phyloP scores from a whole-genome alignment of 2,113 vertebrate genomes.

The Carassius gibelio region DNA sequence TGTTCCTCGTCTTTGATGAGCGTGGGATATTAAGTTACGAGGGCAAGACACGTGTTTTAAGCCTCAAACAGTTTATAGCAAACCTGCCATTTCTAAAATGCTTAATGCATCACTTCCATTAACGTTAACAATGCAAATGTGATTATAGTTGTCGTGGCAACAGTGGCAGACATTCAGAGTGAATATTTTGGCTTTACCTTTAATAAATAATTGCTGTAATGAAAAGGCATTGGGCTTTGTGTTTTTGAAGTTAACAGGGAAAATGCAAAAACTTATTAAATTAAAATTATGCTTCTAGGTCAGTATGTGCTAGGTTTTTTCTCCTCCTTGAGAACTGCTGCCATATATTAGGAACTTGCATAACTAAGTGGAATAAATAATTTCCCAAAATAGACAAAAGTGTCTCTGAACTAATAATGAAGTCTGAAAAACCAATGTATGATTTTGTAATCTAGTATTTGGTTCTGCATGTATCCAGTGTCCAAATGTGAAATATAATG shows the following conservation, averaged over 20 bases:
- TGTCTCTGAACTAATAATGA: background rate
- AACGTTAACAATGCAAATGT: slow-evolving; percentile 13
- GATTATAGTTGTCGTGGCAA: slow-evolving; percentile 26
- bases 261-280: background rate
- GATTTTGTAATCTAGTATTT: background rate
- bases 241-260: slow-evolving; percentile 1
- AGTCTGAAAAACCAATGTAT: background rate
- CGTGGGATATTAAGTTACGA: background rate
- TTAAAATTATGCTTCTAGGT: slow-evolving; percentile 31
- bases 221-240: background rate
- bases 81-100: background rate
- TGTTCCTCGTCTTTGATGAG: background rate
- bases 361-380: background rate
- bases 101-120: slow-evolving; percentile 44
- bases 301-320: slow-evolving; percentile 5
- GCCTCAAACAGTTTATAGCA: slow-evolving; percentile 12
- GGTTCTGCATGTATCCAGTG: background rate
- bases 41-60: background rate
- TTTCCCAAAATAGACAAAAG: background rate
- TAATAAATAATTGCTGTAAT: slow-evolving; percentile 7
- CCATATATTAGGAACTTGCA: slow-evolving; percentile 2
- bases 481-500: background rate
- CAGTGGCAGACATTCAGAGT: slow-evolving; percentile 8
- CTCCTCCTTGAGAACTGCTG: background rate
- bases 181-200: slow-evolving; percentile 5